A percentile compares a stretch with the other conserved stretches of the same genome.
phyloP scores from a whole-genome alignment of 2,888 invertebrate species.

The Tiliacea citrago region DNA sequence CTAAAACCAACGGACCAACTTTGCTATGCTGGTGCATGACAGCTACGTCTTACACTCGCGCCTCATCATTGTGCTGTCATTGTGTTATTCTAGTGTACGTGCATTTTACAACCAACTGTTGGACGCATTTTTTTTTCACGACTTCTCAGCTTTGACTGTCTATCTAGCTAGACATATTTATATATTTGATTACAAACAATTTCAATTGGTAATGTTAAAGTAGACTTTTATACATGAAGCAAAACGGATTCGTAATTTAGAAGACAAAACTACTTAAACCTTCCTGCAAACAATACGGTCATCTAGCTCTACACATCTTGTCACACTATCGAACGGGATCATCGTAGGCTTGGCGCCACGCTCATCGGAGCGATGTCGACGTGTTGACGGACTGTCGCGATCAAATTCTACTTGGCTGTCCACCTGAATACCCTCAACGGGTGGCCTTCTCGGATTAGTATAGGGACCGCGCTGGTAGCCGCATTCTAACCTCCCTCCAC shows the following conservation, averaged over 20 bases:
- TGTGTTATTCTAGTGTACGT: too few relatives aligned
- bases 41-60: too few relatives aligned
- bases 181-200: neutral
- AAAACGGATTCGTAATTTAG: slow-evolving; percentile 2
- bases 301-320: slow-evolving; percentile 42
- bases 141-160: too few relatives aligned
- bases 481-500: slow-evolving; percentile 81
- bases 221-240: neutral
- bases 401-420: neutral
- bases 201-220: neutral
- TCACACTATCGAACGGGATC: slow-evolving; percentile 16
- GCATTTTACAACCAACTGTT: too few relatives aligned
- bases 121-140: too few relatives aligned
- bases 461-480: slow-evolving; percentile 79
- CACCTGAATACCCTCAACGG: slow-evolving; percentile 35
- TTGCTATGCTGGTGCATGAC: too few relatives aligned
- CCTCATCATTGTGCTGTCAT: too few relatives aligned
- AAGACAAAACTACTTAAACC: neutral
- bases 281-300: slow-evolving; percentile 48
- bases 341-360: slow-evolving; percentile 3
- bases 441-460: slow-evolving; percentile 66
- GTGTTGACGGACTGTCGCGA: neutral
- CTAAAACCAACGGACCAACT: too few relatives aligned
- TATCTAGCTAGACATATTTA: too few relatives aligned
- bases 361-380: neutral